Base-by-base conservation (phyloP, 2,797 vertebrate genomes). In the Morus bassanus region DNA sequence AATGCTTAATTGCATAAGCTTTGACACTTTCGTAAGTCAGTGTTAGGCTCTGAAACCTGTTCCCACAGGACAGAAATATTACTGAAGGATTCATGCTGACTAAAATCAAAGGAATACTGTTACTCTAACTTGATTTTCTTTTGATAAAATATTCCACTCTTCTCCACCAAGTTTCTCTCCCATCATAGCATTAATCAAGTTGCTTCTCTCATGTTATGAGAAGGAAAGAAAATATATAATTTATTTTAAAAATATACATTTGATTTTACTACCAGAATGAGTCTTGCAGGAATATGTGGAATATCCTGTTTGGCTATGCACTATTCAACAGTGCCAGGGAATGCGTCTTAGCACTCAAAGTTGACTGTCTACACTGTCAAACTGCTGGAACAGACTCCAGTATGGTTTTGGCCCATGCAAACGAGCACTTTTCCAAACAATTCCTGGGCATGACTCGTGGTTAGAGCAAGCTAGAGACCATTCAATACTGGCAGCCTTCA, bases 391-490 rank as follows among this genome's bases (percentile, higher is more conserved):
- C 37, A 80, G 85, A 74, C 31, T 92, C 72, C 78, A 74, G 41
- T 68, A 74, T 65, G 89, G 93, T 89, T 93, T 95, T 94, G 92
- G 95, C 81, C 56, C 37, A 53, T 9, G 39, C 35, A 70, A 88
- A 82, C 78, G n/a, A 92, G 30, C 81, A 88, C 68, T 77, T 97
- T 92, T 60, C 25, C 68, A 94, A 96, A 96, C 89, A 97, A 94
- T 91, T 96, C 84, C 81, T 89, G 72, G 60, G 94, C 89, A 93
- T 11, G 30, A 91, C 76, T 83, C 74, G 91, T n/a, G 89, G 95
- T 83, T 75, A 92, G 57, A 85, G 75, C 64, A 96, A 64, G 78
- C 64, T 91, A 89, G 13, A 89, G 60, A 89, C 41, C 22, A 83
- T 85, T 88, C 92, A 88, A 3, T 53, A 95, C 0, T 53, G 84